These are phyloP conservation scores for Aleiodes sp. DNA, from an alignment of 1,140 invertebrate species.

Conservation along the genomic window DNA sequence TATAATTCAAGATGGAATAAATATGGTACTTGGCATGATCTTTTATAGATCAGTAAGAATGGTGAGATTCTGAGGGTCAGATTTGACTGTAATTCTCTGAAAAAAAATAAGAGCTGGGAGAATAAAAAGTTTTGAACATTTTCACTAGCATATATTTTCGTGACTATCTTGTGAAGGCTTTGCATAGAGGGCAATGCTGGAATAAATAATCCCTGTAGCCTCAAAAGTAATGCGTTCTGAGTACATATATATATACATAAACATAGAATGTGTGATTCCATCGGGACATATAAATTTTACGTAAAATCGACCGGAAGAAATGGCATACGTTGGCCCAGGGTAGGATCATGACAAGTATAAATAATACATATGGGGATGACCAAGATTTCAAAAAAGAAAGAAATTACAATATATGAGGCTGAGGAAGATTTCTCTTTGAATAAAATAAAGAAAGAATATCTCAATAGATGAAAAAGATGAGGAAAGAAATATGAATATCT, in stretches of 20 bases:
- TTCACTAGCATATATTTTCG: conserved; percentile 6
- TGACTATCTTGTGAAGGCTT: conserved; percentile 15
- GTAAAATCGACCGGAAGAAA: conserved; percentile 31
- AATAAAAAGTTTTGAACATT: conserved; percentile 1
- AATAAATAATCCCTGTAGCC: conserved; percentile 26
- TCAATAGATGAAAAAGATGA: conserved; percentile 1
- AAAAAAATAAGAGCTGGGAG: neutral
- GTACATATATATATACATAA: neutral
- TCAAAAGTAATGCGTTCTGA: conserved; percentile 1
- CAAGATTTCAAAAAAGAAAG: conserved; percentile 13
- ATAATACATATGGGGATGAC: conserved; percentile 28
- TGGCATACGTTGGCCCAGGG: conserved; percentile 22
- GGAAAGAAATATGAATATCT: conserved; percentile 6
- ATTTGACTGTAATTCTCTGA: neutral
- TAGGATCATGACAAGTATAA: conserved; percentile 11
- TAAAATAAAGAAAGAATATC: neutral
- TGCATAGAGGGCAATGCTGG: conserved; percentile 14
- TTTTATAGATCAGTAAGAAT: neutral
- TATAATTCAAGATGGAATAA: neutral
- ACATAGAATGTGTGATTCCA: neutral
- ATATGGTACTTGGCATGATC: neutral
- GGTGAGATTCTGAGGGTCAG: neutral
- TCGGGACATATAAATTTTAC: conserved; percentile 27
- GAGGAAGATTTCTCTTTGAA: neutral
- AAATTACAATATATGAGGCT: neutral